Percentiles rank a stretch among this genome's conserved stretches.
Evolutionary conservation across 2,888 invertebrate species (phyloP).

Genomic region (Erebia aethiops): DNA sequence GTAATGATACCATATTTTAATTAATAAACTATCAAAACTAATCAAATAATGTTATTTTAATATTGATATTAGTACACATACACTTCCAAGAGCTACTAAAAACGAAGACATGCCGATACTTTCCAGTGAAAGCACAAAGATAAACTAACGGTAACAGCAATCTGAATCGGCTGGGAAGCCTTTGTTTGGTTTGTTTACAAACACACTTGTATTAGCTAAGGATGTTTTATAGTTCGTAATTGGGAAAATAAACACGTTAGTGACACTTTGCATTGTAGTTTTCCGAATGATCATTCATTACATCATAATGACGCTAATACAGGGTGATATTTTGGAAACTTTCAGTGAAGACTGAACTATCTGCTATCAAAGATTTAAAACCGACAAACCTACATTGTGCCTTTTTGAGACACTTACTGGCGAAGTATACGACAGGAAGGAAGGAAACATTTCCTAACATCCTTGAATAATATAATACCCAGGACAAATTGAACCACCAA

Average conservation of each 20-base stretch:
- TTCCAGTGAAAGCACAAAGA: conserved; percentile 25
- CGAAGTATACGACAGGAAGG: too few relatives aligned
- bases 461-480: too few relatives aligned
- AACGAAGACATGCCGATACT: conserved; percentile 37
- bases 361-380: too few relatives aligned
- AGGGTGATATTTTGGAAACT: background rate
- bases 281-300: conserved; percentile 10
- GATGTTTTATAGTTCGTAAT: conserved; percentile 41
- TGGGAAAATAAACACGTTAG: conserved; percentile 33
- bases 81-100: conserved; percentile 25
- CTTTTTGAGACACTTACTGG: too few relatives aligned
- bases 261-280: conserved; percentile 22
- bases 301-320: background rate
- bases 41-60: background rate
- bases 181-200: conserved; percentile 42
- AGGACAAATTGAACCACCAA: too few relatives aligned
- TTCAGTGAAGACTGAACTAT: too few relatives aligned
- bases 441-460: too few relatives aligned
- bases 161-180: conserved; percentile 5
- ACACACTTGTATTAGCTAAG: conserved; percentile 35
- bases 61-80: conserved; percentile 26
- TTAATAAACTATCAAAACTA: background rate
- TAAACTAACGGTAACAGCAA: conserved; percentile 34
- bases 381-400: too few relatives aligned
- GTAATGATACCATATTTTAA: conserved; percentile 13